Conservation (phyloP, 2,113 vertebrate genomes). For the cat (Felis catus) region F.catus_Fca126_mat1.0 CM031411.1:19467001-19467500, state of each 20-base stretch:
- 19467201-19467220: neutral
- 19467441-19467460: neutral
- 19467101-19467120: neutral
- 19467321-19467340: neutral
- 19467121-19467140: neutral
- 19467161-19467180: conserved; percentile 2
- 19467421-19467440: neutral
- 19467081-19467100: neutral
- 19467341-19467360: neutral
- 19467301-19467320: neutral
- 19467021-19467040: neutral
- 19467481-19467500: conserved; percentile 7
- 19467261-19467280: neutral
- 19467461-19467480: neutral
- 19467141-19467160: conserved; percentile 7
- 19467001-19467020: neutral
- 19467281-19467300: neutral
- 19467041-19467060: neutral
- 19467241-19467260: conserved; percentile 24
- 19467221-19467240: neutral
- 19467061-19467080: neutral
- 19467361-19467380: conserved; percentile 21
- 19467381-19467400: neutral
- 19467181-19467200: neutral
- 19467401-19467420: neutral